phyloP scores from a whole-genome alignment of 2,888 invertebrate genomes.

The Dendrolimus pini region DNA sequence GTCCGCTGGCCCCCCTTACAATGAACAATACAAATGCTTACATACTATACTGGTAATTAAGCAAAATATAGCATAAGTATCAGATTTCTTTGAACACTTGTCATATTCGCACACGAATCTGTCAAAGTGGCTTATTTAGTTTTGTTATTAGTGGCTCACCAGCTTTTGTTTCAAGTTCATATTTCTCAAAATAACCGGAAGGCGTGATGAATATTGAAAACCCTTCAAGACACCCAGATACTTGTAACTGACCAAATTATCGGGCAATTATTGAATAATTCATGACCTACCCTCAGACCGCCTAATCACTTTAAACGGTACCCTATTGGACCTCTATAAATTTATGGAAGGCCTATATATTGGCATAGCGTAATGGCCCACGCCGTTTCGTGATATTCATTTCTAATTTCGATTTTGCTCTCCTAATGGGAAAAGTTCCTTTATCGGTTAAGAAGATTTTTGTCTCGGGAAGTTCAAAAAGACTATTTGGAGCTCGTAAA shows the following conservation, averaged over 20 bases:
- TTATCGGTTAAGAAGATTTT: background rate
- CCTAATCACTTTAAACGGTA: conserved; percentile 1
- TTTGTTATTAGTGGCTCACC: too few species aligned
- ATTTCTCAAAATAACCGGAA: too few species aligned
- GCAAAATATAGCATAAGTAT: too few species aligned
- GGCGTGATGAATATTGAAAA: background rate
- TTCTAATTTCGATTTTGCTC: background rate
- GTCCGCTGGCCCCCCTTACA: too few species aligned
- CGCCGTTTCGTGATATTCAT: background rate
- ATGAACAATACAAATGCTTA: too few species aligned
- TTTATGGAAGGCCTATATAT: conserved; percentile 1
- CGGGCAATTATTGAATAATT: conserved; percentile 2
- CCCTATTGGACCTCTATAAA: background rate
- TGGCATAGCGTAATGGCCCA: background rate
- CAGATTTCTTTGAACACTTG: too few species aligned
- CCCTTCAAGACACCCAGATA: background rate
- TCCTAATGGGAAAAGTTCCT: background rate
- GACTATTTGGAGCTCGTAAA: background rate
- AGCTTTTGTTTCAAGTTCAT: too few species aligned
- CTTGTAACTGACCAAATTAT: background rate
- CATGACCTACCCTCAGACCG: background rate
- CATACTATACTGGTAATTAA: too few species aligned
- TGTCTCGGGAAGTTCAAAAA: background rate
- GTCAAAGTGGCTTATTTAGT: too few species aligned
- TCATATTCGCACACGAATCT: too few species aligned